Evolutionary conservation across 1,140 invertebrate genomes (phyloP), one percentile per base, ranked within the genome.

Genomic region (Meloidogyne chitwoodi): DNA sequence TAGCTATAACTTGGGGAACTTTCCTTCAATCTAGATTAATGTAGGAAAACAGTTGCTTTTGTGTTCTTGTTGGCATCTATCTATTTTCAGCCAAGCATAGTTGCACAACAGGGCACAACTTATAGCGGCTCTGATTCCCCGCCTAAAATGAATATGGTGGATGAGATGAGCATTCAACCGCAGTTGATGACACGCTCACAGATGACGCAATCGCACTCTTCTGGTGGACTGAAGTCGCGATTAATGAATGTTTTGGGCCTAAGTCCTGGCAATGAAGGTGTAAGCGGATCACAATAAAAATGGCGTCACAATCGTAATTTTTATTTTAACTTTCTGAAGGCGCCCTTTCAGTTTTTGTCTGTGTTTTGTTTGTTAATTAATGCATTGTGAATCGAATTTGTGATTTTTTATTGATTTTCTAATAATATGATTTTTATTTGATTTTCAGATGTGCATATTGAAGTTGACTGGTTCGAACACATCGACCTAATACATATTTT

Each of bases 231-330:
- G 11, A 81, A 81, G 64, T 76, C 65, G 22, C 66, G 82, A 24
- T 2, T 81, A 16, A 34, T 81, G 41, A 81, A 83, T 29, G 80
- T 67, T 16, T 67, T 81, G 5, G 81, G 80, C 12, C 61, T 81
- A 16, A 31, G 62, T 8, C 56, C 71, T 2, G 56, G 26, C 26
- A 56, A 29, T 27, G 76, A 76, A 12, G 74, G 62, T 14, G 64
- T 16, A n/a, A 29, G 74, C 11, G 74, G 71, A n/a, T 22, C 68
- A 70, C 16, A 11, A 22, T n/a, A 16, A 63, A 26, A 73, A 26
- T 65, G 24, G 26, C 6, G n/a, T 4, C 10, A n/a, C 5, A 56
- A 8, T 6, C 5, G 48, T 56, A 56, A 56, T 56, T n/a, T 56
- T 56, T 16, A 44, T 56, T 56, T 56, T 56, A 56, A 4, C 16